Base-by-base conservation (phyloP, 2,797 vertebrate genomes). In the Coracias cyanogaster region DNA sequence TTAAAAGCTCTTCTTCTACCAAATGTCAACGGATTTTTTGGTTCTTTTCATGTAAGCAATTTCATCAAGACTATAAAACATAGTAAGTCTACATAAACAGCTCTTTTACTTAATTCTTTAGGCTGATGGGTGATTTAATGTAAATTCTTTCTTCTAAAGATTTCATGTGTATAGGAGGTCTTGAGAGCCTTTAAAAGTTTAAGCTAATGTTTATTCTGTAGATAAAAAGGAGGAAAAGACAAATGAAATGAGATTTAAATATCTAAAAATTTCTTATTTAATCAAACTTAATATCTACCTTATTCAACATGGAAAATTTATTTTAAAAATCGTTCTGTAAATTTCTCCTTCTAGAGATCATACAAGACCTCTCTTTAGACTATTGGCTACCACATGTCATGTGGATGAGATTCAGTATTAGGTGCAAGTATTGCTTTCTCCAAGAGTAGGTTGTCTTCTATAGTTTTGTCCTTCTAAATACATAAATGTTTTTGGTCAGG, bases 401-500 rank as follows among this genome's bases (percentile, higher is more conserved):
- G 14, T 35, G 8, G 20, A 45, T 58, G 28, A 84, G 20, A 74
- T 24, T 76, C 28, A 65, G 4, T 26, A 57, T 13, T 31, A 41
- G 8, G 6, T 52, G 15, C 4, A 69, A 82, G 18, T 71, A 86
- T 55, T 5, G 0, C 49, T 61, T 92, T 54, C 19, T 58, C 8
- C 19, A 24, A 67, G 12, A 58, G 16, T 17, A 58, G 7, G 2
- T 15, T 60, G 6, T 2, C 12, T 58, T 86, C 8, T 29, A 24
- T 8, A 88, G 31, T 49, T 69, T 80, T 70, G 3, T 82, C 7
- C 16, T 26, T 43, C 11, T 35, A 84, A 45, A 48, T 69, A 10
- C 29, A 4, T 10, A 46, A 67, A 35, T 5, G 31, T 39, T 58
- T 74, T 29, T 2, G 1, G 1, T 35, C 82, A 12, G 0, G 1